These are phyloP conservation scores for Syritta pipiens DNA, from an alignment of 2,888 invertebrate species.

Conservation along the genomic window DNA sequence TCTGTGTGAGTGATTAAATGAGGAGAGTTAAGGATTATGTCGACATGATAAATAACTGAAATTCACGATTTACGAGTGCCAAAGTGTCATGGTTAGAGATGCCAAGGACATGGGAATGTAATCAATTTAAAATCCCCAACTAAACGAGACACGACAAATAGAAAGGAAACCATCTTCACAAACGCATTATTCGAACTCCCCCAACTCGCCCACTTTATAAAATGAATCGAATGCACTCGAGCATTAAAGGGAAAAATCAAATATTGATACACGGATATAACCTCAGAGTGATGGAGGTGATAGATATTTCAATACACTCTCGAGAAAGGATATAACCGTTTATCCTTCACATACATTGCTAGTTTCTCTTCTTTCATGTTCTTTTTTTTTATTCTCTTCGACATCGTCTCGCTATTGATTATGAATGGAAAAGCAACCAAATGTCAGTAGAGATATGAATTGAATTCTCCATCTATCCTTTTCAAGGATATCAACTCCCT, in stretches of 20 bases:
- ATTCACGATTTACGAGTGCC: no score
- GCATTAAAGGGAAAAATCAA: conserved; percentile 46
- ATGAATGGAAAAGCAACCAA: not conserved
- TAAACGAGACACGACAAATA: no score
- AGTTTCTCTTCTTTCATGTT: not conserved
- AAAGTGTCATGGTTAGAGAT: no score
- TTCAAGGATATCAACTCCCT: not conserved
- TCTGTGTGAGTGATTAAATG: not conserved
- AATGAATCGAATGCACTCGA: conserved; percentile 45
- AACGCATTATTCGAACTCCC: not conserved
- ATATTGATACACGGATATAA: conserved; percentile 14
- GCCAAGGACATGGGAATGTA: no score
- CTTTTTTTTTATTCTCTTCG: conserved; percentile 3
- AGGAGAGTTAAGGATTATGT: not conserved
- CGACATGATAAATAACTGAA: not conserved
- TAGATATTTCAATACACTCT: not conserved
- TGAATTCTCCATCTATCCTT: no score
- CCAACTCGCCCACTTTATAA: not conserved
- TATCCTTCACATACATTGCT: not conserved
- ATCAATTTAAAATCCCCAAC: no score
- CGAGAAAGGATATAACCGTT: conserved; percentile 4
- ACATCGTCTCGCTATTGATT: conserved; percentile 4
- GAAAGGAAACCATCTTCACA: not conserved
- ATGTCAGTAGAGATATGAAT: conserved; percentile 5
- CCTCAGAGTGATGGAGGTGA: not conserved